Percentiles rank a stretch among this genome's conserved stretches.
Evolutionary conservation across 2,797 vertebrate species (phyloP).

Genomic region (Aphelocoma californica): DNA sequence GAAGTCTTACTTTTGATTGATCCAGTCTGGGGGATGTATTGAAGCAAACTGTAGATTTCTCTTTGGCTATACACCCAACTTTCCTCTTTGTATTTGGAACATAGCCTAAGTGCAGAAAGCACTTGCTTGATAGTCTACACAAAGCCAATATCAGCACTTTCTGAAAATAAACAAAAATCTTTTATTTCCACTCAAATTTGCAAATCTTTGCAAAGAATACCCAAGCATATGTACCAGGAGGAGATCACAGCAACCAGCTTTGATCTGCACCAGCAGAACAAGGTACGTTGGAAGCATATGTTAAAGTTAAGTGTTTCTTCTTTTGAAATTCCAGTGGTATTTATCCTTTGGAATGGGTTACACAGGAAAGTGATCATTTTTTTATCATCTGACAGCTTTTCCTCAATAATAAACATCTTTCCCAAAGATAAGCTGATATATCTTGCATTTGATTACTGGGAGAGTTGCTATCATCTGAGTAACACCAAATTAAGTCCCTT

Average conservation of each 20-base stretch:
- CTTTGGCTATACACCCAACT: background rate
- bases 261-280: background rate
- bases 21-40: background rate
- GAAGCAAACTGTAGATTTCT: background rate
- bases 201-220: background rate
- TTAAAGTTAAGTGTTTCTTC: background rate
- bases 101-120: background rate
- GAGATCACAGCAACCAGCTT: background rate
- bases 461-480: background rate
- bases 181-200: background rate
- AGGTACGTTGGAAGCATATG: background rate
- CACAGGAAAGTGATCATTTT: background rate
- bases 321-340: background rate
- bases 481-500: background rate
- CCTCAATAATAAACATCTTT: background rate
- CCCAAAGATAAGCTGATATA: background rate
- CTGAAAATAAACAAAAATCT: conserved; percentile 2
- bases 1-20: conserved; percentile 7
- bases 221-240: background rate
- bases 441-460: background rate
- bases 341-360: background rate
- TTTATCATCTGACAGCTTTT: background rate
- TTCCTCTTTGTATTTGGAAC: conserved; percentile 3
- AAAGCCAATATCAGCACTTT: background rate
- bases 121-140: background rate